phyloP scores from a whole-genome alignment of 2,888 invertebrate genomes.

The Xestia xanthographa region DNA sequence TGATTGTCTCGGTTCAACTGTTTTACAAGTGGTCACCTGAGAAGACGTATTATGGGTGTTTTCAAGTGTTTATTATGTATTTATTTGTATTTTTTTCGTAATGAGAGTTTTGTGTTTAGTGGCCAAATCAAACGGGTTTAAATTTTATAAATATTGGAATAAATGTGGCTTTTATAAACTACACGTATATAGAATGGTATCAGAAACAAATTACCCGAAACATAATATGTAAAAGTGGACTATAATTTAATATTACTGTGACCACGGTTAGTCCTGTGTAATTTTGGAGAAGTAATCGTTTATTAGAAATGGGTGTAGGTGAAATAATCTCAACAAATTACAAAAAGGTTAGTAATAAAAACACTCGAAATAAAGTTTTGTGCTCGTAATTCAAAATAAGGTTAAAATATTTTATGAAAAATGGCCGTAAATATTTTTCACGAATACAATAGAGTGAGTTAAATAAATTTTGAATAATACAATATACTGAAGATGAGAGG shows the following conservation, averaged over 20 bases:
- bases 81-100: not conserved
- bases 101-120: not conserved
- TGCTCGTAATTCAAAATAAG: conserved; percentile 3
- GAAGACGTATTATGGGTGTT: not conserved
- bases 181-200: not conserved
- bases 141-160: not conserved
- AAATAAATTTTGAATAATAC: conserved; percentile 36
- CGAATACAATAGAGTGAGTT: conserved; percentile 16
- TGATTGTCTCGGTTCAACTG: conserved; percentile 34
- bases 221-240: conserved; percentile 32
- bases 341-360: conserved; percentile 19
- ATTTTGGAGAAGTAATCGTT: conserved; percentile 27
- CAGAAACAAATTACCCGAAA: conserved; percentile 21
- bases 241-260: conserved; percentile 18
- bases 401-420: conserved; percentile 11
- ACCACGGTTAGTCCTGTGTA: conserved; percentile 6
- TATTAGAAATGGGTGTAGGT: conserved; percentile 16
- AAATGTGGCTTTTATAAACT: not conserved
- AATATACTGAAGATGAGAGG: conserved; percentile 33
- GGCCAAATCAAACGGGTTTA: not conserved
- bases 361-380: not conserved
- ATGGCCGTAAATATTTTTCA: conserved; percentile 11
- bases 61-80: not conserved
- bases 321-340: conserved; percentile 26
- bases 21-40: conserved; percentile 39